Percentiles rank a stretch among this genome's conserved stretches.
These are phyloP conservation scores for Cyrtonyx montezumae DNA, from an alignment of 2,113 vertebrate genomes.

Conservation along the genomic window DNA sequence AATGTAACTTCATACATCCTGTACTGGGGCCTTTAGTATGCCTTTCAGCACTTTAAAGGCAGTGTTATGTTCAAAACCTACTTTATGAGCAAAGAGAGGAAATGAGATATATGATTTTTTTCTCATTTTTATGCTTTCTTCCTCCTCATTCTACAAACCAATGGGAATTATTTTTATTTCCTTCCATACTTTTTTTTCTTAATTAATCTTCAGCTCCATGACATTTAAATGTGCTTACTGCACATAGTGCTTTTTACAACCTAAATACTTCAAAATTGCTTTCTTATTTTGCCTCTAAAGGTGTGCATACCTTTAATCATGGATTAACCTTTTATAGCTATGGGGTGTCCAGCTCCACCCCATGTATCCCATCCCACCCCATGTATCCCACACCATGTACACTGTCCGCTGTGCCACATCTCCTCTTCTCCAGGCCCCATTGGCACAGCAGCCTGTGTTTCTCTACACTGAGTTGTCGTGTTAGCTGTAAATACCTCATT, in stretches of 20 bases:
- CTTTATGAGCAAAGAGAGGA: neutral
- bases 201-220: neutral
- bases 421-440: neutral
- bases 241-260: neutral
- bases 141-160: neutral
- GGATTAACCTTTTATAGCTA: neutral
- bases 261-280: neutral
- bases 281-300: neutral
- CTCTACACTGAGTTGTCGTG: neutral
- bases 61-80: neutral
- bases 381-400: neutral
- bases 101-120: neutral
- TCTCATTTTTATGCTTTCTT: neutral
- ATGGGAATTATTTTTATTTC: neutral
- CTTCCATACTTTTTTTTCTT: neutral
- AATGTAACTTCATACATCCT: neutral
- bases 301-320: neutral
- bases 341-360: neutral
- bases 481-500: neutral
- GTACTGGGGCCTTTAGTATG: neutral
- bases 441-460: neutral
- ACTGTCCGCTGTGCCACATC: neutral
- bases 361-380: accelerated
- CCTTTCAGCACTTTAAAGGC: neutral
- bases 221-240: neutral